Conservation (phyloP, 2,797 vertebrate genomes). For the Myiotriccus ornatus region DNA sequence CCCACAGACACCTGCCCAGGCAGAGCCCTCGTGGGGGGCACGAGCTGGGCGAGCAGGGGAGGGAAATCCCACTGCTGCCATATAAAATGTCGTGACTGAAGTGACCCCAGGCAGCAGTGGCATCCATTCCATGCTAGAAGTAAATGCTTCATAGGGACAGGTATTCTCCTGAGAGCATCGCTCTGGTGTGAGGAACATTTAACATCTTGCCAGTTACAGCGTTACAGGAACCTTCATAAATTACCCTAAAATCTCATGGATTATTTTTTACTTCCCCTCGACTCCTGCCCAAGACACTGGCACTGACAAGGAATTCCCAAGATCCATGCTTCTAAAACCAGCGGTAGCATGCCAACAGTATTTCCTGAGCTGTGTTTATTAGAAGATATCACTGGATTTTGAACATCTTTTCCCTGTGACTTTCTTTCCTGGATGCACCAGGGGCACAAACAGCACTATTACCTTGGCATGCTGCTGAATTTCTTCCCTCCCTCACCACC, state of each 20-base stretch:
- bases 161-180: background rate
- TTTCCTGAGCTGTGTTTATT: background rate
- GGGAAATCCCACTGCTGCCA: background rate
- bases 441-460: background rate
- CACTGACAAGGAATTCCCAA: background rate
- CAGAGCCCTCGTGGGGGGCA: background rate
- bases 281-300: background rate
- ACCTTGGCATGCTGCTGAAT: background rate
- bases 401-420: background rate
- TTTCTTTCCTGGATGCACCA: background rate
- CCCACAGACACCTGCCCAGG: background rate
- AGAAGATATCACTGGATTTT: background rate
- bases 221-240: background rate
- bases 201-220: background rate
- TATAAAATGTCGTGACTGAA: background rate
- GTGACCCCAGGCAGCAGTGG: background rate
- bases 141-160: background rate
- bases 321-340: background rate
- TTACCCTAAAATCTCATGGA: background rate
- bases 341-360: fast-evolving
- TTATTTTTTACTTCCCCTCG: background rate
- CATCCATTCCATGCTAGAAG: background rate
- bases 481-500: background rate
- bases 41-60: background rate
- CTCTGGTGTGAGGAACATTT: background rate